Evolutionary conservation across 2,113 vertebrate species (phyloP).

Genomic region (Polypterus bichir): DNA sequence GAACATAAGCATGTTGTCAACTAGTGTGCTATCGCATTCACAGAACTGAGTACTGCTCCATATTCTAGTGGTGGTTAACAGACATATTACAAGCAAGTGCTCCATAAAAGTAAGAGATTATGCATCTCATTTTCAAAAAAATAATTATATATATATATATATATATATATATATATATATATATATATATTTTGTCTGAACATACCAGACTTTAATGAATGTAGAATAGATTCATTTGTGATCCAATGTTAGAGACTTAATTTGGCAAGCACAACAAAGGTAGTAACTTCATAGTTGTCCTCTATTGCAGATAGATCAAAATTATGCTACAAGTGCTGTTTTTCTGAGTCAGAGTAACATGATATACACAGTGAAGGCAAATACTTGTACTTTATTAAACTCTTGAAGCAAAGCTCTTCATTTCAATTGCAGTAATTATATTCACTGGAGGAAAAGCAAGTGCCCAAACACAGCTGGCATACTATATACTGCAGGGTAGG

Average conservation of each 20-base stretch:
- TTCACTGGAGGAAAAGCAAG: constrained; percentile 58
- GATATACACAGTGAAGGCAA: constrained; percentile 56
- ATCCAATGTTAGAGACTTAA: constrained; percentile 27
- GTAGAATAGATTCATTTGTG: constrained; percentile 14
- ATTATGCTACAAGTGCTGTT: constrained; percentile 39
- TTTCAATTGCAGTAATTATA: constrained; percentile 62
- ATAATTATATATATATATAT: too few relatives aligned
- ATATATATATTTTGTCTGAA: constrained; percentile 46
- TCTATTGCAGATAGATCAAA: constrained; percentile 58
- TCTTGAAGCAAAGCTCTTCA: constrained; percentile 53
- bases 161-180: too few relatives aligned
- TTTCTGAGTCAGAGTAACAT: constrained; percentile 52
- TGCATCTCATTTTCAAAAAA: constrained; percentile 54
- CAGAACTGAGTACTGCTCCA: constrained; percentile 48
- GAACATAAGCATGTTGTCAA: too few relatives aligned
- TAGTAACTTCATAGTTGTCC: constrained; percentile 48
- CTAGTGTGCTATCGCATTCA: background rate
- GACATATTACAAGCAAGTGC: constrained; percentile 51
- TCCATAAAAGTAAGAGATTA: constrained; percentile 27
- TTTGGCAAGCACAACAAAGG: constrained; percentile 54
- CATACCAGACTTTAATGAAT: constrained; percentile 45
- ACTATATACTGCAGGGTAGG: constrained; percentile 32
- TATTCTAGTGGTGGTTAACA: constrained; percentile 62
- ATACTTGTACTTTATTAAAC: constrained; percentile 61
- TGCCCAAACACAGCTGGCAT: constrained; percentile 64